A percentile compares a stretch with the other conserved stretches of the same genome.
phyloP scores from a whole-genome alignment of 2,888 invertebrate genomes.

The Acrobeloides nanus region DNA sequence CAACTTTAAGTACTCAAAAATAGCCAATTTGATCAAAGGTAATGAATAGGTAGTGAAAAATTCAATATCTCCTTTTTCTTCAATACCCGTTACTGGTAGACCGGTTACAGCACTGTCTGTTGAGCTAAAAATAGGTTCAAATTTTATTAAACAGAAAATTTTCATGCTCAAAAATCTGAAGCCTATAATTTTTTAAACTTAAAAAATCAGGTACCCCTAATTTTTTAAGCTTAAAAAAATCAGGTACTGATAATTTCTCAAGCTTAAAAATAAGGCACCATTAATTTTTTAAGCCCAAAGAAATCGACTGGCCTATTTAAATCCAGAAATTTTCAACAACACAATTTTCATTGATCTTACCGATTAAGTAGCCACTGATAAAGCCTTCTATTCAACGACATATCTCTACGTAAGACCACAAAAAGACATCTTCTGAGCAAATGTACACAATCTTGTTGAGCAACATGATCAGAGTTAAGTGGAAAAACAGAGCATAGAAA shows the following conservation, averaged over 20 bases:
- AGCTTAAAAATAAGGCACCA: too few species aligned
- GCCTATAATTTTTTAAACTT: too few species aligned
- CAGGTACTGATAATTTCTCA: too few species aligned
- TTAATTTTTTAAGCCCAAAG: too few species aligned
- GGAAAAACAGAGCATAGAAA: conserved; percentile 75
- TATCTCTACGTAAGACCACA: conserved; percentile 72
- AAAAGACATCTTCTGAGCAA: conserved; percentile 56
- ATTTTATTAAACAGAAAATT: too few species aligned
- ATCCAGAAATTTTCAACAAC: too few species aligned
- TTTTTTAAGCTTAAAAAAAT: too few species aligned
- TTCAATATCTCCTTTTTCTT: conserved; percentile 25
- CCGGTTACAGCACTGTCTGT: conserved; percentile 16
- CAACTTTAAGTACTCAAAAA: conserved; percentile 26
- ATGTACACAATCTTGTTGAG: conserved; percentile 40
- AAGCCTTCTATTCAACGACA: conserved; percentile 77
- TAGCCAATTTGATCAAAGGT: conserved; percentile 25
- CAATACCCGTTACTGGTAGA: conserved; percentile 26
- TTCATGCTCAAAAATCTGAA: too few species aligned
- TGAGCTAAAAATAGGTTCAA: conserved; percentile 19
- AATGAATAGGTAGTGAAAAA: conserved; percentile 30
- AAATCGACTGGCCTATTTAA: too few species aligned
- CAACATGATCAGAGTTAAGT: conserved; percentile 65
- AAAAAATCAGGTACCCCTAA: too few species aligned
- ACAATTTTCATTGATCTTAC: conserved; percentile 16
- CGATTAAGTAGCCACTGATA: conserved; percentile 68